phyloP scores from a whole-genome alignment of 2,113 vertebrate species.

The Hemibagrus wyckioides region DNA sequence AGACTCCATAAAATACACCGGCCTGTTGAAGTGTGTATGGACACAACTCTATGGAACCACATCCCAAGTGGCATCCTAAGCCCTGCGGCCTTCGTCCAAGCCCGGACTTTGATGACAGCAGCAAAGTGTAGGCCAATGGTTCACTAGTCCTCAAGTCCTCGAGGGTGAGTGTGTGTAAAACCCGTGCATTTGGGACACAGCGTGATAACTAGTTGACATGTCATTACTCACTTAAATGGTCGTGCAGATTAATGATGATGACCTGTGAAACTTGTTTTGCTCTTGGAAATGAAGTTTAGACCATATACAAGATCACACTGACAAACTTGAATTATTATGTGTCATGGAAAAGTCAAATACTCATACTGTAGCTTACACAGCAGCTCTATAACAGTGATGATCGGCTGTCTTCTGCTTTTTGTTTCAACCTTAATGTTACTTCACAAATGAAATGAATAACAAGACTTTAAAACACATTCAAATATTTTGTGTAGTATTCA shows the following conservation, averaged over 20 bases:
- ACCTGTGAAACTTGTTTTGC: conserved; percentile 1
- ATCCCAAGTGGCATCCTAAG: not conserved
- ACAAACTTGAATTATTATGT: not conserved
- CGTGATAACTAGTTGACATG: not conserved
- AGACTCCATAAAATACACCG: conserved; percentile 4
- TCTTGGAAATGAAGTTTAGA: not conserved
- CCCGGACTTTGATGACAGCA: not conserved
- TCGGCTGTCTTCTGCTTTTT: not conserved
- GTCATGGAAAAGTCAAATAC: not conserved
- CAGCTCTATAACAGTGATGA: not conserved
- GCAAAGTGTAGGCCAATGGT: not conserved
- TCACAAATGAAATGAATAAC: not conserved
- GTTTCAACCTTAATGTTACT: not conserved
- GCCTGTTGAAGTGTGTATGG: not conserved
- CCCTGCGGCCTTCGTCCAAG: not conserved
- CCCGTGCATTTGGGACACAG: not conserved
- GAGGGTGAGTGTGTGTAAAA: not conserved
- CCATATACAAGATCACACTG: not conserved
- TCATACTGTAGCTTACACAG: not conserved
- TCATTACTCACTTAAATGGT: conserved; percentile 6
- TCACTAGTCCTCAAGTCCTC: not conserved
- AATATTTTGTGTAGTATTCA: not conserved
- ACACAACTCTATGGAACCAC: not conserved
- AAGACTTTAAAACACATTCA: not conserved
- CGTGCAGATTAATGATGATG: not conserved